Evolutionary conservation across 2,888 invertebrate genomes (phyloP), one percentile per base, ranked within the genome.

Genomic region (Ennomos erosarius): DNA sequence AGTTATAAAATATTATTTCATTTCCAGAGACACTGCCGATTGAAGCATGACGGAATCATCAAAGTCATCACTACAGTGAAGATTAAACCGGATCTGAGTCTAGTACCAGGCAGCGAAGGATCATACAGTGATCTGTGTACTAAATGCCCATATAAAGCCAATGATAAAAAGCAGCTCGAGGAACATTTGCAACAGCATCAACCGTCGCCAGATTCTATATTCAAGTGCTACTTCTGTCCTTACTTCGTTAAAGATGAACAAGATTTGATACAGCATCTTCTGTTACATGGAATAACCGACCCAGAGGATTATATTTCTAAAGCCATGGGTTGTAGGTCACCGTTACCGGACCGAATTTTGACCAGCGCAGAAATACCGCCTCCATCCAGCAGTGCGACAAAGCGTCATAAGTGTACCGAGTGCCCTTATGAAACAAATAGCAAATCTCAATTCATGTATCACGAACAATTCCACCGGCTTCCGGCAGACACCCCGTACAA

Each of bases 391-490:
- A 68, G 71, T 13, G 65, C 76, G 9, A 87, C 87, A 4, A 96
- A 96, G 75, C 94, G 96, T 62, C 96, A 97, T 81, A 94, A 94
- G 77, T 98, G 98, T 78, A 93, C 94, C 6, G 94, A 95, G 55
- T 98, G 98, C 82, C 97, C 98, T 0, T 97, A 97, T 79, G 96
- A 96, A 68, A 96, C 96, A 39, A 97, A 97, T 78, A 96, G 96
- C 80, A 97, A 96, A 82, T 96, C 96, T 33, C 97, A 97, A 82
- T 97, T 95, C 84, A 94, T 96, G 78, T 97, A 97, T 79, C 98
- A 98, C 78, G 96, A 96, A 76, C 97, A 97, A 76, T 96, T 97
- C 79, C 98, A 98, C 78, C 93, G 95, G 11, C 78, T 87, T 39
- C 95, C 95, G 0, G 93, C 95, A 52, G 94, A 95, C 44, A 95